These are phyloP conservation scores for Tridacna crocea DNA, from an alignment of 2,888 invertebrate species.

Conservation along the genomic window DNA sequence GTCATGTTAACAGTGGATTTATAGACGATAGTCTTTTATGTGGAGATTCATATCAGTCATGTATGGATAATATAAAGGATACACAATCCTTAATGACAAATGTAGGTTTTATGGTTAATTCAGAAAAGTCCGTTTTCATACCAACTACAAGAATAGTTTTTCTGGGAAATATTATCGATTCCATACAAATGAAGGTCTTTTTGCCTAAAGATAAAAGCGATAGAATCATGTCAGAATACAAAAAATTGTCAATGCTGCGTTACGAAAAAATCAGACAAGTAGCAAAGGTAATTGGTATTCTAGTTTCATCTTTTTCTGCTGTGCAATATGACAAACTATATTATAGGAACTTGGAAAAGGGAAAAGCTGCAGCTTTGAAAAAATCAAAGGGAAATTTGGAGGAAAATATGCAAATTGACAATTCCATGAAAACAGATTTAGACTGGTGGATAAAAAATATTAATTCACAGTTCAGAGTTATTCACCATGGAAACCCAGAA, in stretches of 20 bases:
- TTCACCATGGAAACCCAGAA: too few species aligned
- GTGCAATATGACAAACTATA: slow-evolving; percentile 26
- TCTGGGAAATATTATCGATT: too few species aligned
- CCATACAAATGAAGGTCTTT: background rate
- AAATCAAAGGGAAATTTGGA: background rate
- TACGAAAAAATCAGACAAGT: background rate
- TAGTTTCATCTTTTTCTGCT: slow-evolving; percentile 25
- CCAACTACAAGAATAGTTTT: slow-evolving; percentile 8
- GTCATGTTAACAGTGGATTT: slow-evolving; percentile 39
- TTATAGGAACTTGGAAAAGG: slow-evolving; percentile 29
- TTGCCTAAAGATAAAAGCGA: background rate
- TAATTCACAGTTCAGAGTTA: too few species aligned
- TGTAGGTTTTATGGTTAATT: slow-evolving; percentile 19
- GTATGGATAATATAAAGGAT: slow-evolving; percentile 30
- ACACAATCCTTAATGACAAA: slow-evolving; percentile 21
- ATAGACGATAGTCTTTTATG: slow-evolving; percentile 56
- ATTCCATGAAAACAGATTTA: too few species aligned
- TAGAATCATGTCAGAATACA: background rate
- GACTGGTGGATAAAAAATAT: slow-evolving; percentile 13
- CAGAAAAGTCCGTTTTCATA: background rate
- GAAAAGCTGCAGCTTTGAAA: slow-evolving; percentile 6
- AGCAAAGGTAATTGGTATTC: slow-evolving; percentile 26
- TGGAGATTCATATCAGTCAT: slow-evolving; percentile 24
- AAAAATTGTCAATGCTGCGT: background rate
- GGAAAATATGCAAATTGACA: slow-evolving; percentile 9